phyloP scores from a whole-genome alignment of 2,797 vertebrate species.

The Nyctibius grandis region DNA sequence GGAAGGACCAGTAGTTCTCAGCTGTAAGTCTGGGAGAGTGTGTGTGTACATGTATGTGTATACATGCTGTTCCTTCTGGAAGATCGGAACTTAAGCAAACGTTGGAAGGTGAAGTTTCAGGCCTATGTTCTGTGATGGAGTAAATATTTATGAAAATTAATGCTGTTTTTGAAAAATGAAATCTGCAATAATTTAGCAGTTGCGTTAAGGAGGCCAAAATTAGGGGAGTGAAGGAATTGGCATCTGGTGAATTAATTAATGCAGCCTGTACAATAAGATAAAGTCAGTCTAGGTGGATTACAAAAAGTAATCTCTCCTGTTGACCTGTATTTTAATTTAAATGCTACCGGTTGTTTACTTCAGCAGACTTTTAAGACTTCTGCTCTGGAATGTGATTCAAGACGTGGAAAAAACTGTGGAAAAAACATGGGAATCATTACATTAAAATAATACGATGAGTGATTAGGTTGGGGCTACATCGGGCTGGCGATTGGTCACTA shows the following conservation, averaged over 20 bases:
- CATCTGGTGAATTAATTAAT: not conserved
- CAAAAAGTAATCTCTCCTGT: not conserved
- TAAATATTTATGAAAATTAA: not conserved
- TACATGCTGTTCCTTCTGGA: not conserved
- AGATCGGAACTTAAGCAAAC: not conserved
- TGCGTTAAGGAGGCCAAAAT: not conserved
- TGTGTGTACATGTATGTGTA: rapidly evolving
- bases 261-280: not conserved
- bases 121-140: not conserved
- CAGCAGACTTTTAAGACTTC: not conserved
- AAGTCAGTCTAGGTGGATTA: not conserved
- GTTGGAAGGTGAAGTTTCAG: not conserved
- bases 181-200: not conserved
- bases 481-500: no score
- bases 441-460: constrained; percentile 44
- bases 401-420: not conserved
- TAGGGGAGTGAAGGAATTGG: not conserved
- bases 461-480: no score
- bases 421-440: constrained; percentile 8
- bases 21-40: not conserved
- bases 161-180: not conserved
- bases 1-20: not conserved
- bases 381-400: not conserved
- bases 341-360: not conserved
- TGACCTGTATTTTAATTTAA: not conserved